Conservation (phyloP, 2,797 vertebrate genomes). For the Parotocinclus haroldoi region DNA sequence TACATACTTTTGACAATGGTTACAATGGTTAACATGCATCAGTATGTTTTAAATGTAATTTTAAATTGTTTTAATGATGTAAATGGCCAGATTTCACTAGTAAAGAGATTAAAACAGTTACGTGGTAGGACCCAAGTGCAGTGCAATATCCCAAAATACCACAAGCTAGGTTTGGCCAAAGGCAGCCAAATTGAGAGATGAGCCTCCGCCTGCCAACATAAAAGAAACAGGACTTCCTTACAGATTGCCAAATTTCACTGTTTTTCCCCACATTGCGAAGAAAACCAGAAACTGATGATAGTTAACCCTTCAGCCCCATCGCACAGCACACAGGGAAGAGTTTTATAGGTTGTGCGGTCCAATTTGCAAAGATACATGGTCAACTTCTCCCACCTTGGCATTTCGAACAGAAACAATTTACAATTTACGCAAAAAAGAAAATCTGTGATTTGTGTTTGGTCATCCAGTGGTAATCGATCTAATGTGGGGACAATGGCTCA, state of each 20-base stretch:
- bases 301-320: conserved; percentile 63
- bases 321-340: conserved; percentile 40
- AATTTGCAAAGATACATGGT: too few species aligned
- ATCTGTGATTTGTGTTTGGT: too few species aligned
- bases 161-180: not conserved
- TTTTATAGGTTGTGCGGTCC: conserved; percentile 14
- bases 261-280: conserved; percentile 43
- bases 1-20: too few species aligned
- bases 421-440: too few species aligned
- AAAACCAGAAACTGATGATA: conserved; percentile 52
- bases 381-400: too few species aligned
- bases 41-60: too few species aligned
- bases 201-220: conserved; percentile 23
- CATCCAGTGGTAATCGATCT: too few species aligned
- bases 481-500: too few species aligned
- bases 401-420: too few species aligned
- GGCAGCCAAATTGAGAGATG: not conserved
- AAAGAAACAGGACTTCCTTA: conserved; percentile 54
- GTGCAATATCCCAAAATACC: not conserved
- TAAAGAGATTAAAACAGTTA: not conserved
- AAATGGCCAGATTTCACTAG: too few species aligned
- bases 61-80: too few species aligned
- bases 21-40: too few species aligned
- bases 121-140: not conserved
- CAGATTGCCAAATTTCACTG: conserved; percentile 45